Evolutionary conservation across 2,113 vertebrate genomes (phyloP).

Genomic region (Gymnogyps californianus): DNA sequence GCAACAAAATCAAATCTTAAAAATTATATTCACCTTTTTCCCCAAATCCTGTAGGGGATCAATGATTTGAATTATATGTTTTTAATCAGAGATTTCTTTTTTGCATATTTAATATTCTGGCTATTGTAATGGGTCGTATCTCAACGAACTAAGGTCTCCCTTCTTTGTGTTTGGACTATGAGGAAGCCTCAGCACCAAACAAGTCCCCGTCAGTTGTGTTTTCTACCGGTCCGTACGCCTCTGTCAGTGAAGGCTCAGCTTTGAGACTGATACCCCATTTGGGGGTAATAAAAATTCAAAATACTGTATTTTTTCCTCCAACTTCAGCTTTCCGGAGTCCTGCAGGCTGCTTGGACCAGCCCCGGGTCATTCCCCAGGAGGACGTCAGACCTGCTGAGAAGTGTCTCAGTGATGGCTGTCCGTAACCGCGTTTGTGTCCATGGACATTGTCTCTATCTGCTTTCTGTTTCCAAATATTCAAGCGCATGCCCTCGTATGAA

Average conservation of each 20-base stretch:
- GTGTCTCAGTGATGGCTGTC: not conserved
- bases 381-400: not conserved
- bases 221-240: fast-evolving
- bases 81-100: not conserved
- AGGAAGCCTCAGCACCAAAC: not conserved
- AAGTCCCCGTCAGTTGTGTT: not conserved
- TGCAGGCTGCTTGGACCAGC: not conserved
- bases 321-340: not conserved
- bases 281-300: not conserved
- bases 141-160: not conserved
- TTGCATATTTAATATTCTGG: not conserved
- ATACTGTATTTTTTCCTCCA: not conserved
- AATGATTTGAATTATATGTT: not conserved
- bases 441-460: not conserved
- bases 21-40: not conserved
- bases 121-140: not conserved
- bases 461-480: not conserved
- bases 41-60: not conserved
- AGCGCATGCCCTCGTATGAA: not conserved
- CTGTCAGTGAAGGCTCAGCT: too few species aligned
- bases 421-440: fast-evolving
- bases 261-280: not conserved
- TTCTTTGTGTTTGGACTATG: not conserved
- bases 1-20: not conserved
- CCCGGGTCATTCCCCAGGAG: not conserved